Base-by-base conservation (phyloP, 2,888 invertebrate genomes). In the Anthoptus insignis region DNA sequence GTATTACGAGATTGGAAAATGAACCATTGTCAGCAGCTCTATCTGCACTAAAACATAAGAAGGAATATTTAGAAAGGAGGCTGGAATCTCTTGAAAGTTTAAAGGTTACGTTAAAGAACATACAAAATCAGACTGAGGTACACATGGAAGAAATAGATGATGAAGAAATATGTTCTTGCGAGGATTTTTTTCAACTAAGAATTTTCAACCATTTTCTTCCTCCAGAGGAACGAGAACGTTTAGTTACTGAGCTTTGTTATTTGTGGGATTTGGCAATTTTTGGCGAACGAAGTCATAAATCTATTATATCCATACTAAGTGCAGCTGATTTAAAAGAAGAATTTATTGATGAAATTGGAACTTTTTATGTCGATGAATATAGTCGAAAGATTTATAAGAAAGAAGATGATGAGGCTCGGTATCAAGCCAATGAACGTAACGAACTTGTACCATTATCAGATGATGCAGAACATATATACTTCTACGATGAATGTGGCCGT, bases 401-500 rank as follows among this genome's bases (percentile, higher is more conserved):
- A 61, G 77, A 83, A 7, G 81, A 83, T 45, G 84, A 85, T 74
- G 79, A 83, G 2, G 81, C 67, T 8, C 72, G 84, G 3, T 89
- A 88, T 69, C 93, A 92, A 70, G 80, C 80, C 47, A 90, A 93
- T 78, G 92, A 93, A 72, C 68, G 67, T 22, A 84, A 87, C 59
- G 78, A 84, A 73, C 80, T 93, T 59, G 89, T 92, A 4, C 85
- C 87, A 27, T 50, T 93, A 22, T 68, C 81, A 65, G 93, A 93
- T 73, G 91, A 91, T 69, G 64, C 58, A 29, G 78, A 83, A 6
- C 84, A 88, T 63, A 65, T 91, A 65, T 93, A 86, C 76, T 92
- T 78, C 75, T 93, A 86, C 73, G 93, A 93, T 66, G 88, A 89
- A 70, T 93, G 92, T 73, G 93, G 93, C 6, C 83, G 92, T 53